phyloP scores from a whole-genome alignment of 2,888 invertebrate genomes.

The Cistogaster globosa region DNA sequence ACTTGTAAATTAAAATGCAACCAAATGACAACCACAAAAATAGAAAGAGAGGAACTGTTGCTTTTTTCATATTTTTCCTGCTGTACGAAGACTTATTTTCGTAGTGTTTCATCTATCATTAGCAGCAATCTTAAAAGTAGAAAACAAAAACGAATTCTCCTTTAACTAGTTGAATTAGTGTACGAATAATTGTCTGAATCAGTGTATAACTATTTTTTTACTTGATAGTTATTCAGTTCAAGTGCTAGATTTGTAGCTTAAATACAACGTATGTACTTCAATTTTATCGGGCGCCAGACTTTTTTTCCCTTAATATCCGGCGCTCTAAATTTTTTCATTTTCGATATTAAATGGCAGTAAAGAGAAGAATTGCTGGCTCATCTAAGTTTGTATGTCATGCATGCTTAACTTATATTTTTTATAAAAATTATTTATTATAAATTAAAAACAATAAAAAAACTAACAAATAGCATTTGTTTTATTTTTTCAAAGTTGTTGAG shows the following conservation, averaged over 20 bases:
- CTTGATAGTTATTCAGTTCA: constrained; percentile 26
- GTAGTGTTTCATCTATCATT: too few relatives aligned
- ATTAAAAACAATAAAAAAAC: constrained; percentile 13
- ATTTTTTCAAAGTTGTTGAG: not conserved
- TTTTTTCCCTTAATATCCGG: constrained; percentile 58
- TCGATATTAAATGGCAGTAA: constrained; percentile 11
- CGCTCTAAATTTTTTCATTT: constrained; percentile 57
- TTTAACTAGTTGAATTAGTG: not conserved
- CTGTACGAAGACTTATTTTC: too few relatives aligned
- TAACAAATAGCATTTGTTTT: constrained; percentile 10
- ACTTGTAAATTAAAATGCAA: too few relatives aligned
- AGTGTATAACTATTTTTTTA: not conserved
- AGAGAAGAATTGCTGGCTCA: not conserved
- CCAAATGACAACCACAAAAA: too few relatives aligned
- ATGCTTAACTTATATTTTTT: constrained; percentile 19
- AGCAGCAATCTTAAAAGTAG: too few relatives aligned
- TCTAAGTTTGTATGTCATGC: constrained; percentile 11
- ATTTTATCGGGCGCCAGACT: constrained; percentile 63
- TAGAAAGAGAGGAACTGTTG: too few relatives aligned
- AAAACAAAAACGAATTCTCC: not conserved
- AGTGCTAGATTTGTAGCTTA: constrained; percentile 13
- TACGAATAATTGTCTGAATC: not conserved
- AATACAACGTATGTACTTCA: not conserved
- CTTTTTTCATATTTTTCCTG: too few relatives aligned
- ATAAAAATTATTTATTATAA: constrained; percentile 36